A percentile compares a stretch with the other conserved stretches of the same genome.
phyloP scores from a whole-genome alignment of 2,888 invertebrate species.

The Caenorhabditis macrosperma region DNA sequence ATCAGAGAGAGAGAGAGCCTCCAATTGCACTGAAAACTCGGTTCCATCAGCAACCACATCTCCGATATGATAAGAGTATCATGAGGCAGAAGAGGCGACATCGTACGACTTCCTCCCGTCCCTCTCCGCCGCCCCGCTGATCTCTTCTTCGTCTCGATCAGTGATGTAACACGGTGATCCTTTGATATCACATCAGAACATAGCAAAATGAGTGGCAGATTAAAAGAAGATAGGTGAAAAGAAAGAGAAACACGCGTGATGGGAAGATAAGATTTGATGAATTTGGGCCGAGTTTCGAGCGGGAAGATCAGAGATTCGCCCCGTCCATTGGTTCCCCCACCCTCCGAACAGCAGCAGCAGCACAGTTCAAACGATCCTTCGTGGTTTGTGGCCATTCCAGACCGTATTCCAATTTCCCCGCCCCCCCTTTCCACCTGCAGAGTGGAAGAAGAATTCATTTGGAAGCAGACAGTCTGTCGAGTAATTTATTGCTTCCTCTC shows the following conservation, averaged over 20 bases:
- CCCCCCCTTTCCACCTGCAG: background rate
- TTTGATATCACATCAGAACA: constrained; percentile 13
- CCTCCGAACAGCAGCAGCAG: background rate
- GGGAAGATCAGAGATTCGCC: background rate
- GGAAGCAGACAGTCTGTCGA: background rate
- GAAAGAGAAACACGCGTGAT: constrained; percentile 23
- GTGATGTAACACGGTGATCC: constrained; percentile 25
- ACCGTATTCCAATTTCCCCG: background rate
- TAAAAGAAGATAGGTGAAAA: constrained; percentile 6
- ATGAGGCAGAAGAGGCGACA: background rate
- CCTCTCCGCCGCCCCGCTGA: too few relatives aligned
- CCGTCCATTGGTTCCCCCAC: background rate
- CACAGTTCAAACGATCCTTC: background rate
- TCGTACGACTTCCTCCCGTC: background rate
- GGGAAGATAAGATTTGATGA: background rate
- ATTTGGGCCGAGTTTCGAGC: background rate
- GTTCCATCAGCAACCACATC: too few relatives aligned
- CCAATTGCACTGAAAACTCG: too few relatives aligned
- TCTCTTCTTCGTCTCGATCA: constrained; percentile 29
- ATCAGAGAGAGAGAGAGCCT: too few relatives aligned
- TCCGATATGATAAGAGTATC: too few relatives aligned
- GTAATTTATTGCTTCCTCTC: background rate
- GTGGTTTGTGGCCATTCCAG: background rate
- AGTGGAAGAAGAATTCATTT: background rate
- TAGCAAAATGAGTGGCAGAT: background rate